Base-by-base conservation (phyloP, 2,113 vertebrate genomes). In the Chaetura pelagica region DNA sequence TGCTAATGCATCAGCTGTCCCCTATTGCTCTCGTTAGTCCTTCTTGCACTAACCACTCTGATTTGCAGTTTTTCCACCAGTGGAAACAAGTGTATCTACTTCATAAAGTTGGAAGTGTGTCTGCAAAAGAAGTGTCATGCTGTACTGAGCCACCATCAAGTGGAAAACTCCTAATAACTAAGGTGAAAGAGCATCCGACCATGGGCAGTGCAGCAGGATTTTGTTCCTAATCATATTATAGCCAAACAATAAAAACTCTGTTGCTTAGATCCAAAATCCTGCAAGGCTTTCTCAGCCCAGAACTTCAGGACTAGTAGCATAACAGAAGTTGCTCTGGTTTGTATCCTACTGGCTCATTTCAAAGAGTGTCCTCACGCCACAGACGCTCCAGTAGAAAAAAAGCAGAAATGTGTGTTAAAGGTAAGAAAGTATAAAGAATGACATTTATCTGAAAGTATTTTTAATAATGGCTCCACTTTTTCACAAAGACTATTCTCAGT, bases 361-460 rank as follows among this genome's bases (percentile, higher is more conserved):
- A 89, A 87, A 95, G 57, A 61, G 27, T 3, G 21, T 23, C 4
- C 54, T 89, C 66, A 38, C n/a, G 48, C 54, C n/a, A 34, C 8
- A 91, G n/a, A 57, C 2, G n/a, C 2, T 3, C 22, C 20, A 67
- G 59, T 2, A 55, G 24, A 20, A 57, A 52, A 52, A 69, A 91
- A 57, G 42, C 46, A 42, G 19, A 87, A 95, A 93, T 30, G 55
- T 27, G 84, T 35, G 51, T 57, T 87, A 92, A 93, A 80, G 88
- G 93, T 80, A 92, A 94, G 82, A 61, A 84, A 88, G 66, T 38
- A 75, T n/a, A 87, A 80, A 94, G 86, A 81, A 40, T 87, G 63
- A 84, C 52, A 90, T 95, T 93, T 95, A 84, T 92, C 83, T 91
- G 62, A 79, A 92, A 79, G 61, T 90, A 72, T 93, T 90, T 90